Percentiles rank a stretch among this genome's conserved stretches.
These are phyloP conservation scores for Ptilorrhoa leucosticta DNA, from an alignment of 2,113 vertebrate genomes.

Conservation along the genomic window DNA sequence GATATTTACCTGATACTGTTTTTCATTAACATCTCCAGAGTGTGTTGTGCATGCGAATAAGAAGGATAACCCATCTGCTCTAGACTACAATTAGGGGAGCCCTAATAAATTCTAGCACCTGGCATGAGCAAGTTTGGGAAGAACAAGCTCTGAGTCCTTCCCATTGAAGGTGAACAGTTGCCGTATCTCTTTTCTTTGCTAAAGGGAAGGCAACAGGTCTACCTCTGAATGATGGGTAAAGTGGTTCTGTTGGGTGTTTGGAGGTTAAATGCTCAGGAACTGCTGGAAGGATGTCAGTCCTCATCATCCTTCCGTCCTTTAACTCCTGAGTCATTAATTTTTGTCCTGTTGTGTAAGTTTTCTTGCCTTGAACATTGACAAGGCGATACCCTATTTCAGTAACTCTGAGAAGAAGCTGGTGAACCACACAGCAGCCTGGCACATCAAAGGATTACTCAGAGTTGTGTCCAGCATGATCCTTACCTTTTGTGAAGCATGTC, in stretches of 20 bases:
- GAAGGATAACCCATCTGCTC: neutral
- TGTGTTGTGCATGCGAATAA: neutral
- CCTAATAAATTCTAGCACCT: neutral
- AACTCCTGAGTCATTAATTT: neutral
- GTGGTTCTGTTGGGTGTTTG: neutral
- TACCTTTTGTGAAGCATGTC: neutral
- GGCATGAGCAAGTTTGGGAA: neutral
- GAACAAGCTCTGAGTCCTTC: neutral
- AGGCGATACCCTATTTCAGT: neutral
- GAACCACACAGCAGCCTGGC: neutral
- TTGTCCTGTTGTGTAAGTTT: neutral
- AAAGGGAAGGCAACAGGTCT: neutral
- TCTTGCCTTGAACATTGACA: neutral
- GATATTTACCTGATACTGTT: neutral
- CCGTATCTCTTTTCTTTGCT: neutral
- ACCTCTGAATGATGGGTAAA: neutral
- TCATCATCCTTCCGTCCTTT: neutral
- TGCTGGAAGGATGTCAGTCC: neutral
- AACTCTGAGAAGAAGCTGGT: neutral
- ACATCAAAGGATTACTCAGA: neutral
- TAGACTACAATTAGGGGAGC: neutral
- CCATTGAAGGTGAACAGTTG: neutral
- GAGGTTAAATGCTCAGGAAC: neutral
- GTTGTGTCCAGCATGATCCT: neutral
- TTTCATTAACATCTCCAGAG: neutral